These are phyloP conservation scores for Porites lutea DNA, from an alignment of 64 coral and sea anemone genomes.

Conservation along the genomic window DNA sequence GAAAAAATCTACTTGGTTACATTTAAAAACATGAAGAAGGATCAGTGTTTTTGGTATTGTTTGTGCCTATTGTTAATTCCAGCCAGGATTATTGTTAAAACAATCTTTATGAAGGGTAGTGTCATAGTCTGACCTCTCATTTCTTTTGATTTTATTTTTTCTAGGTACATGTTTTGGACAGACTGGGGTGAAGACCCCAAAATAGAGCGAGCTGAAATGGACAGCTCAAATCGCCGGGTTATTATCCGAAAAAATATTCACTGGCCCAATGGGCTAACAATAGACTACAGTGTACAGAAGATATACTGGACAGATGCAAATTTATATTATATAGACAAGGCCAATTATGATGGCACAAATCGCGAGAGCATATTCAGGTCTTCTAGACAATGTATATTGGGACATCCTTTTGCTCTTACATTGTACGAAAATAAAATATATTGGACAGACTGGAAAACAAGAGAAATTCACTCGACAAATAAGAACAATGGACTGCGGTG, in stretches of 20 bases:
- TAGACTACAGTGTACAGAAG: slow-evolving; percentile 68
- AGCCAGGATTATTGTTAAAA: no score
- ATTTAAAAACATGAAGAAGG: no score
- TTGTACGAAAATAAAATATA: slow-evolving; percentile 83
- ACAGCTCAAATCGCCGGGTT: slow-evolving; percentile 60
- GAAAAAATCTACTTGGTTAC: no score
- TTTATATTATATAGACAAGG: slow-evolving; percentile 75
- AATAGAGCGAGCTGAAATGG: slow-evolving; percentile 86
- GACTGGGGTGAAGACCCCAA: slow-evolving; percentile 90
- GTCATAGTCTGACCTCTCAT: no score
- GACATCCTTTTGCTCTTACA: slow-evolving; percentile 81
- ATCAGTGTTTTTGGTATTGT: no score
- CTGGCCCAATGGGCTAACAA: slow-evolving; percentile 92
- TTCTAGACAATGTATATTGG: slow-evolving; percentile 27
- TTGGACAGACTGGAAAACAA: slow-evolving; percentile 86
- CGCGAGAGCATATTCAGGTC: slow-evolving; percentile 62
- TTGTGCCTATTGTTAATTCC: no score
- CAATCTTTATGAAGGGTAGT: no score
- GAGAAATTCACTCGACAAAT: slow-evolving; percentile 73
- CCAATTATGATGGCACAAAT: slow-evolving; percentile 72
- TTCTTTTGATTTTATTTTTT: not conserved
- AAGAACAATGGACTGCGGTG: slow-evolving; percentile 69
- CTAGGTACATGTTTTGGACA: slow-evolving; percentile 91
- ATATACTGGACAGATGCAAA: slow-evolving; percentile 93
- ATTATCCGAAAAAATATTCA: slow-evolving; percentile 63